These are phyloP conservation scores for Limnothrissa miodon DNA, from an alignment of 2,113 vertebrate genomes.

Conservation along the genomic window DNA sequence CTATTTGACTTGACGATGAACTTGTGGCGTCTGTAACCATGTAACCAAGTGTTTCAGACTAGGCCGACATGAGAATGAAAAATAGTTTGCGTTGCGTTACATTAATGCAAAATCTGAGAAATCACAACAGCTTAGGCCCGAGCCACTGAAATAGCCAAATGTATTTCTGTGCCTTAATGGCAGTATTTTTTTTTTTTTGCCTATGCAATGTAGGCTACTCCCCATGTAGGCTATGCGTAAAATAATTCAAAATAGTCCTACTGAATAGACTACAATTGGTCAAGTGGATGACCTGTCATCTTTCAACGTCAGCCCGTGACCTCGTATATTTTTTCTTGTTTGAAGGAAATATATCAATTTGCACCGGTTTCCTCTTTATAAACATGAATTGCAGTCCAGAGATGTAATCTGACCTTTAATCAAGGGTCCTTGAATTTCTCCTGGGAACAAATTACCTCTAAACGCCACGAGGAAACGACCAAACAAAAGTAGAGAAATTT, in stretches of 20 bases:
- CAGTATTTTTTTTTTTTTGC: background rate
- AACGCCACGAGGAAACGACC: background rate
- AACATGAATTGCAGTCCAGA: constrained; percentile 17
- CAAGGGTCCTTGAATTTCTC: constrained; percentile 39
- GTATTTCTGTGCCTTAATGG: background rate
- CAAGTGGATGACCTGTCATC: constrained; percentile 28
- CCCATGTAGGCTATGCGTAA: too few species aligned
- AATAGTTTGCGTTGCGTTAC: background rate
- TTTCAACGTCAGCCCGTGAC: constrained; percentile 37
- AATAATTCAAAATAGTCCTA: too few species aligned
- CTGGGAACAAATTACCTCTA: background rate
- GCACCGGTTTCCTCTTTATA: constrained; percentile 44
- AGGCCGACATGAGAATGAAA: background rate
- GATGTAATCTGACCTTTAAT: constrained; percentile 52
- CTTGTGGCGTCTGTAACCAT: background rate
- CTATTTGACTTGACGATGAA: background rate
- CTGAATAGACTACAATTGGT: constrained; percentile 51
- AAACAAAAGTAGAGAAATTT: background rate
- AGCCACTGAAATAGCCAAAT: background rate
- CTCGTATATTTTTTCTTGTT: constrained; percentile 41
- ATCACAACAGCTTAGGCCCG: background rate
- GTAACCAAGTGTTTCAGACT: background rate
- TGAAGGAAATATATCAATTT: constrained; percentile 59
- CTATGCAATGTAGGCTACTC: background rate
- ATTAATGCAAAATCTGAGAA: background rate